Base-by-base conservation (phyloP, 2,113 vertebrate genomes). In the Neodontobutis hainanensis region DNA sequence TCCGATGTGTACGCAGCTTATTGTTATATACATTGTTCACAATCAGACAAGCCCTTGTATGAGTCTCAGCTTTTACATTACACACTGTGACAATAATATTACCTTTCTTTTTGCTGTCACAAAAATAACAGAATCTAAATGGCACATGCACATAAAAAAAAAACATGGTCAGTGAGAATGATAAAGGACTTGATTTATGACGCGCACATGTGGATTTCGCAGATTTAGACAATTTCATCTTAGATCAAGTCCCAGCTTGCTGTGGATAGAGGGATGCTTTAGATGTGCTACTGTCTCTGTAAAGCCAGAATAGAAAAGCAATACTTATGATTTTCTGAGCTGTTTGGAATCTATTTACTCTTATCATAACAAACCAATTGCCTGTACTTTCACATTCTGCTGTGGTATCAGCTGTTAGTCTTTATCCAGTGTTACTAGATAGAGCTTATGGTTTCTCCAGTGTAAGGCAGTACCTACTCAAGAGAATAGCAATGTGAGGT, bases 181-280 rank as follows among this genome's bases (percentile, higher is more conserved):
- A 73, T 70, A 68, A 74, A 81, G 70, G 55, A 70, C 49, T 72
- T 83, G 87, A 86, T 81, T 83, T 85, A 82, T 75, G 77, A 82
- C 38, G 5, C 5, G 11, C 44, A 72, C 55, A 66, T 72, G 65
- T 73, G 76, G 36, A 49, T 50, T 53, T 77, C 64, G 27, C 55
- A 76, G 81, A 68, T 73, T 63, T 68, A 42, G 60, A 71, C 56
- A 76, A 80, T 75, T 70, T 87, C 61, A 81, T 88, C 70, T 81
- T 0, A 27, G 68, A 83, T 74, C 60, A 70, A 69, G 44, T 32
- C 40, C 32, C 61, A 63, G 66, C 47, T 19, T 45, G 45, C 57
- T 68, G 40, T 60, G 81, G 78, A 85, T 88, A 81, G 85, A 88
- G 81, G 58, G 49, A 48, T 58, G 27, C 16, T 68, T 43, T 58